A percentile compares a stretch with the other conserved stretches of the same genome.
phyloP scores from a whole-genome alignment of 2,113 vertebrate species.

The Panurus biarmicus region DNA sequence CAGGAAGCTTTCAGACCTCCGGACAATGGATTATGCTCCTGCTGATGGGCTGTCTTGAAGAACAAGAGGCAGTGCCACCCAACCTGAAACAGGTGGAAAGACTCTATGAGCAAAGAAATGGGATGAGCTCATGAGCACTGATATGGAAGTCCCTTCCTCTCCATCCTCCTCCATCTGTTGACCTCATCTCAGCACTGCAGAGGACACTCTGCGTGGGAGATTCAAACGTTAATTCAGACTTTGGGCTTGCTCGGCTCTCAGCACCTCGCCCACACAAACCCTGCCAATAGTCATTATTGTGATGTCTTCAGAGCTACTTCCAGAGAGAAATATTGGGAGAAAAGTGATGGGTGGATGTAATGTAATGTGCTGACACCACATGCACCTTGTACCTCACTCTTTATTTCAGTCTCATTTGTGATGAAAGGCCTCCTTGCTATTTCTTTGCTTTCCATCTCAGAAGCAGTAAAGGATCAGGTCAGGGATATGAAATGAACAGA shows the following conservation, averaged over 20 bases:
- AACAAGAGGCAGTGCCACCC: not conserved
- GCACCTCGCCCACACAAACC: slow-evolving; percentile 36
- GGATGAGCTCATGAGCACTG: not conserved
- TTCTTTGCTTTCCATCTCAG: not conserved
- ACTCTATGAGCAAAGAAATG: not conserved
- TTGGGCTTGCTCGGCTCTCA: slow-evolving; percentile 2
- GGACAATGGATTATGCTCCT: not conserved
- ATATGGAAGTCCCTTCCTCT: slow-evolving; percentile 15
- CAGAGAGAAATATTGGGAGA: not conserved
- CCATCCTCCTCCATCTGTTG: slow-evolving; percentile 33
- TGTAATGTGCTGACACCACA: not conserved
- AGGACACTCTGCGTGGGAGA: slow-evolving; percentile 10
- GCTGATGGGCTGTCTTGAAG: not conserved
- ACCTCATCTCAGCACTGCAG: slow-evolving; percentile 22
- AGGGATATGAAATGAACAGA: not conserved
- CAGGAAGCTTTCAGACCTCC: not conserved
- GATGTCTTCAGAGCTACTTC: slow-evolving; percentile 14
- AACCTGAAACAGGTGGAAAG: not conserved
- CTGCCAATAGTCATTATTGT: slow-evolving; percentile 31
- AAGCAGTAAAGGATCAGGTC: not conserved
- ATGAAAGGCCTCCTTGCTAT: not conserved
- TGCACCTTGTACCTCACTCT: not conserved
- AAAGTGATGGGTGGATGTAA: not conserved
- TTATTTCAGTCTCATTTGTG: not conserved
- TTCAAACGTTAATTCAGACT: slow-evolving; percentile 23